Evolutionary conservation across 2,113 vertebrate species (phyloP).

Genomic region (Budorcas taxicolor): DNA sequence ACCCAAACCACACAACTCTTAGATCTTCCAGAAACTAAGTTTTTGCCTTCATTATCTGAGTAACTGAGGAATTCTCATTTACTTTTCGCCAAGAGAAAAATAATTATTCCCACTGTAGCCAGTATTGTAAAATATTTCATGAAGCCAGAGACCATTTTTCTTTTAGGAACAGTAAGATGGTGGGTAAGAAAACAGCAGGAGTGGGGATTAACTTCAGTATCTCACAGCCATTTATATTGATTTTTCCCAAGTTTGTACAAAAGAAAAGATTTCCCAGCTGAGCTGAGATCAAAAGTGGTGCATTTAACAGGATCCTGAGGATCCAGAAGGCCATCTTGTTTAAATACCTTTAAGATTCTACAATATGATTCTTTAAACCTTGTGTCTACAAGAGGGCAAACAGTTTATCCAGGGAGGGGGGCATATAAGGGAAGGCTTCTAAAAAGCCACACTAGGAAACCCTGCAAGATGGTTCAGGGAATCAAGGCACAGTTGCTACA

Average conservation of each 20-base stretch:
- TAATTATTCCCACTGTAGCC: constrained; percentile 5
- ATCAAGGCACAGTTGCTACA: neutral
- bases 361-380: constrained; percentile 33
- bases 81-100: constrained; percentile 14
- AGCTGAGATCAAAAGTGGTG: constrained; percentile 47
- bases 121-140: neutral
- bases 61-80: constrained; percentile 10
- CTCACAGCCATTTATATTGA: constrained; percentile 40
- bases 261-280: constrained; percentile 64
- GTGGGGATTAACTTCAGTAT: constrained; percentile 36
- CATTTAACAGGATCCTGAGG: constrained; percentile 51
- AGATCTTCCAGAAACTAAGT: constrained; percentile 8
- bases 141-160: constrained; percentile 23
- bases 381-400: constrained; percentile 6
- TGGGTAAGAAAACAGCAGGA: constrained; percentile 10
- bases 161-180: neutral
- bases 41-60: neutral
- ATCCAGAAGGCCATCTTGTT: constrained; percentile 41
- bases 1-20: neutral
- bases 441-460: neutral
- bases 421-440: neutral
- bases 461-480: neutral
- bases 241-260: constrained; percentile 56
- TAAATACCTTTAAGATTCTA: constrained; percentile 49
- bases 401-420: neutral